These are phyloP conservation scores for Otolemur crassicaudatus DNA, from an alignment of 2,797 vertebrate genomes.

Conservation along the genomic window DNA sequence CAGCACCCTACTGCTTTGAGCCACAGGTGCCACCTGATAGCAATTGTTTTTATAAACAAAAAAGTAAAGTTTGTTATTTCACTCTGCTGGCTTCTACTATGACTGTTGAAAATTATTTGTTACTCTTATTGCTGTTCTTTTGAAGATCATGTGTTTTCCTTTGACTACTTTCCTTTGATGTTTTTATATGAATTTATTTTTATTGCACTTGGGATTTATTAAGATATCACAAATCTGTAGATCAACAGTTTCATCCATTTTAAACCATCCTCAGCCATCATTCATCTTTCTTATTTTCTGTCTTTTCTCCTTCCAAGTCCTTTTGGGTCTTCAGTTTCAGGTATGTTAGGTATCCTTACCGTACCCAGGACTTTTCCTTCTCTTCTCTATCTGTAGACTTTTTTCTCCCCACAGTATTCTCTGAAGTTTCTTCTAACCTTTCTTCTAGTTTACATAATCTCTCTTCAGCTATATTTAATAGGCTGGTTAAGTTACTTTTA, in stretches of 20 bases:
- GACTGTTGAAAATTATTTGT: neutral
- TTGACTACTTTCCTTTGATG: neutral
- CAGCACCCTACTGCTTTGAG: too few relatives aligned
- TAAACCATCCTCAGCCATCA: neutral
- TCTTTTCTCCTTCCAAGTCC: neutral
- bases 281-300: neutral
- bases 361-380: neutral
- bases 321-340: neutral
- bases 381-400: neutral
- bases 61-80: neutral
- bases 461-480: constrained; percentile 14
- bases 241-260: constrained; percentile 21
- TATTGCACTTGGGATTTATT: neutral
- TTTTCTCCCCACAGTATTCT: neutral
- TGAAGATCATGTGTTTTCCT: neutral
- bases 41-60: constrained; percentile 36
- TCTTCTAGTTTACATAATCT: constrained; percentile 35
- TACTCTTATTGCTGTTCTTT: neutral
- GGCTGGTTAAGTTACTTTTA: neutral
- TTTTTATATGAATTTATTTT: neutral
- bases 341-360: neutral
- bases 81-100: neutral
- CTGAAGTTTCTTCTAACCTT: neutral
- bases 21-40: neutral
- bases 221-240: neutral